phyloP scores from a whole-genome alignment of 2,113 vertebrate species.

The Odontesthes bonariensis region DNA sequence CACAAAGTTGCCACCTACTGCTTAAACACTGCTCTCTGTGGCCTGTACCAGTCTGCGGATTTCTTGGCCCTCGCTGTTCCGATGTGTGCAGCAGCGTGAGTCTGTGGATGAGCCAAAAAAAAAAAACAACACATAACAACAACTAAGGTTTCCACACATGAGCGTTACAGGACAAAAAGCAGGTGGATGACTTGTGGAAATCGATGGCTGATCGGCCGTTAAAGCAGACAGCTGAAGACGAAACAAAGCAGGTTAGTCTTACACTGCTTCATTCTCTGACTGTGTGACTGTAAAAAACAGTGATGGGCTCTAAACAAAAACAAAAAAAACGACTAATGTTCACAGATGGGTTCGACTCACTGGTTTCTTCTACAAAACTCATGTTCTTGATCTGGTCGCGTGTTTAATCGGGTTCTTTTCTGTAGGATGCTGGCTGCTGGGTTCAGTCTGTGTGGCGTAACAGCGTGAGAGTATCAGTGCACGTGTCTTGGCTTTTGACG shows the following conservation, averaged over 20 bases:
- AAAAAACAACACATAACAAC: too few relatives aligned
- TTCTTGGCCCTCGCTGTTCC: neutral
- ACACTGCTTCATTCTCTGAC: neutral
- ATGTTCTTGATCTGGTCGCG: neutral
- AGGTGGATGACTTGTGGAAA: neutral
- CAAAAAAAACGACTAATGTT: too few relatives aligned
- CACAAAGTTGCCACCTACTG: neutral
- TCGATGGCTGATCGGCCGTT: conserved; percentile 34
- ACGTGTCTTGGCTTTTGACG: neutral
- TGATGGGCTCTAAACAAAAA: too few relatives aligned
- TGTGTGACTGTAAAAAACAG: too few relatives aligned
- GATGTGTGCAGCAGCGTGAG: conserved; percentile 12
- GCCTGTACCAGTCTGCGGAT: too few relatives aligned
- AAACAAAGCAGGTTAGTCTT: neutral
- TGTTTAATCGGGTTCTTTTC: neutral
- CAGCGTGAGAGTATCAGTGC: neutral
- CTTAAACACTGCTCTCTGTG: too few relatives aligned
- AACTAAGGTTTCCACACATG: neutral
- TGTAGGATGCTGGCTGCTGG: neutral
- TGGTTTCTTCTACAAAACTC: too few relatives aligned
- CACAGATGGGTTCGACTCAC: too few relatives aligned
- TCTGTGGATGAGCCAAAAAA: neutral
- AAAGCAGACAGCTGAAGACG: neutral
- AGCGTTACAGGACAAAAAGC: neutral
- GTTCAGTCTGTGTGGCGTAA: neutral